Evolutionary conservation across 2,797 vertebrate species (phyloP).

Genomic region (Enteromius afrohamiltoni): DNA sequence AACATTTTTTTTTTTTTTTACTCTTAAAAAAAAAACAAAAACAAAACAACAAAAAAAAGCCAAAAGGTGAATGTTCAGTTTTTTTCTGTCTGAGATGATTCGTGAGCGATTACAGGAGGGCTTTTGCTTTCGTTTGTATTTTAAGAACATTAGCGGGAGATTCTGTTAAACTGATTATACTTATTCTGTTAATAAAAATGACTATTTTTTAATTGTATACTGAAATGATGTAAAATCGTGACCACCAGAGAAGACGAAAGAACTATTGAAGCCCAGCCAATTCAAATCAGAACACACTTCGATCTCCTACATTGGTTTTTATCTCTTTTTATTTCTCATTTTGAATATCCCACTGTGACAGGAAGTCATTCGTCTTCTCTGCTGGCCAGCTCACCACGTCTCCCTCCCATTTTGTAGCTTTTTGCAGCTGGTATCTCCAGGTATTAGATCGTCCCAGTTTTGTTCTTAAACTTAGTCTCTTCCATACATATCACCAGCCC

Average conservation of each 20-base stretch:
- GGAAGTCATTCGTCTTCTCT: conserved; percentile 37
- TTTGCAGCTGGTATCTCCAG: conserved; percentile 50
- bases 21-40: background rate
- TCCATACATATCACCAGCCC: conserved; percentile 51
- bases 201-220: conserved; percentile 52
- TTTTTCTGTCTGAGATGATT: conserved; percentile 43
- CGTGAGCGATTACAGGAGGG: conserved; percentile 45
- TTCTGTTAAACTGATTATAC: conserved; percentile 45
- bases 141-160: conserved; percentile 53
- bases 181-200: conserved; percentile 52
- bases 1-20: conserved; percentile 40
- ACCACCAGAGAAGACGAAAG: conserved; percentile 38
- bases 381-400: conserved; percentile 34
- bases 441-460: conserved; percentile 37
- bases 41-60: background rate
- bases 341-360: conserved; percentile 8
- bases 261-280: background rate
- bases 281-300: conserved; percentile 7
- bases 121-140: conserved; percentile 56
- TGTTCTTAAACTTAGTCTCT: conserved; percentile 54
- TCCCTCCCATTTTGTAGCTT: conserved; percentile 52
- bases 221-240: conserved; percentile 40
- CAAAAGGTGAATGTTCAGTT: conserved; percentile 36
- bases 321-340: conserved; percentile 40
- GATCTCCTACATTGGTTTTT: conserved; percentile 21